phyloP scores from a whole-genome alignment of 2,888 invertebrate species.

The Lucinisca nassula region DNA sequence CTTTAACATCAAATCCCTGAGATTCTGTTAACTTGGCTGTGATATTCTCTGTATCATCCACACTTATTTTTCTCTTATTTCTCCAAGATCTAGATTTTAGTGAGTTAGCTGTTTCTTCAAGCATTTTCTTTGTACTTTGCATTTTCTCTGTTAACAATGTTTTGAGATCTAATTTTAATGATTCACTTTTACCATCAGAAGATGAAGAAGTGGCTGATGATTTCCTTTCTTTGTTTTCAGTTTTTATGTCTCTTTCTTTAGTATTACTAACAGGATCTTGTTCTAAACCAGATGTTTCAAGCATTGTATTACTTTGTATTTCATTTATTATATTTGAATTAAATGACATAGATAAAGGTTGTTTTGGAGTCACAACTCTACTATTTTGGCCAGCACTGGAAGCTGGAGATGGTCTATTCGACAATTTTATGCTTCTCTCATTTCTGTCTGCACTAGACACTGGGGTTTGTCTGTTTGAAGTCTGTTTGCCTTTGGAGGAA shows the following conservation, averaged over 20 bases:
- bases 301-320: background rate
- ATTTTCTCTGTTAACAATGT: slow-evolving; percentile 62
- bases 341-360: background rate
- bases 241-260: background rate
- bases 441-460: background rate
- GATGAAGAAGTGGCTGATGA: background rate
- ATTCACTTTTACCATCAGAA: slow-evolving; percentile 41
- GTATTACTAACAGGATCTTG: background rate
- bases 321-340: background rate
- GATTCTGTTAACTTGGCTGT: background rate
- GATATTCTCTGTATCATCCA: slow-evolving; percentile 3
- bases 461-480: background rate
- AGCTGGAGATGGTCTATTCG: slow-evolving; percentile 1
- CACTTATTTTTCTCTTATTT: slow-evolving; percentile 4
- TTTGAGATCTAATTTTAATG: slow-evolving; percentile 55
- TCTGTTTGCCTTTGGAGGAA: background rate
- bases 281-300: slow-evolving; percentile 8
- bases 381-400: background rate
- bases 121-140: slow-evolving; percentile 60
- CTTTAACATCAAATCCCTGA: background rate
- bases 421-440: background rate
- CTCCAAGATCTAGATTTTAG: slow-evolving; percentile 13
- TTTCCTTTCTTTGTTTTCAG: background rate
- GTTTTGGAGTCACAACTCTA: background rate
- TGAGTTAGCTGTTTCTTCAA: slow-evolving; percentile 54